Evolutionary conservation across 2,113 vertebrate genomes (phyloP).

Genomic region (Leptobrachium ailaonicum): DNA sequence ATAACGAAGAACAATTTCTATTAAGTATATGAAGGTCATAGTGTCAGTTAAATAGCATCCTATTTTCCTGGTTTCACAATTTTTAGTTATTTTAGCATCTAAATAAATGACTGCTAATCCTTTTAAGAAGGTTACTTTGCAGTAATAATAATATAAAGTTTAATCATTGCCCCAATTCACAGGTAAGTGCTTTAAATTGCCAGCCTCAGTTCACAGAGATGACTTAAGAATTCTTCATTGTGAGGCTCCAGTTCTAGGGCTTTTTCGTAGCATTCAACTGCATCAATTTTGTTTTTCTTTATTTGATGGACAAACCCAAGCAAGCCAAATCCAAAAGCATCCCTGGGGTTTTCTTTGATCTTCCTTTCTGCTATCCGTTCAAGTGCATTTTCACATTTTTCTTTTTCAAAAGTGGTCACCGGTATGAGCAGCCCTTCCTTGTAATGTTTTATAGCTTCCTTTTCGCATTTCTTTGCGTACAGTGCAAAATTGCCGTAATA

Average conservation of each 20-base stretch:
- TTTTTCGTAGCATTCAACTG: slow-evolving; percentile 60
- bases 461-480: slow-evolving; percentile 56
- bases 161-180: too few species aligned
- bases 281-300: slow-evolving; percentile 48
- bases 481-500: slow-evolving; percentile 64
- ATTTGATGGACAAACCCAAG: slow-evolving; percentile 58
- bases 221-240: slow-evolving; percentile 62
- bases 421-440: slow-evolving; percentile 63
- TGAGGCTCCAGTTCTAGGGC: slow-evolving; percentile 55
- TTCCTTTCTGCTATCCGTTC: slow-evolving; percentile 54
- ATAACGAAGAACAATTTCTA: too few species aligned
- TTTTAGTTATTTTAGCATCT: too few species aligned
- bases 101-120: too few species aligned
- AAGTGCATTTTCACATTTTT: slow-evolving; percentile 43
- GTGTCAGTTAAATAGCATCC: too few species aligned
- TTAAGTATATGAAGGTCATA: too few species aligned
- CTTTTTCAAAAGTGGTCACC: slow-evolving; percentile 29
- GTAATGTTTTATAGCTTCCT: slow-evolving; percentile 65
- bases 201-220: slow-evolving; percentile 58
- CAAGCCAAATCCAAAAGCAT: slow-evolving; percentile 53
- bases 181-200: slow-evolving; percentile 32
- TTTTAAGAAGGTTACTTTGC: too few species aligned
- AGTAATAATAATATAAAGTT: too few species aligned
- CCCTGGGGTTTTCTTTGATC: slow-evolving; percentile 34
- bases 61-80: too few species aligned